Percentiles rank a stretch among this genome's conserved stretches.
Evolutionary conservation across 1,140 invertebrate genomes (phyloP).

Genomic region (Aphis craccivora): DNA sequence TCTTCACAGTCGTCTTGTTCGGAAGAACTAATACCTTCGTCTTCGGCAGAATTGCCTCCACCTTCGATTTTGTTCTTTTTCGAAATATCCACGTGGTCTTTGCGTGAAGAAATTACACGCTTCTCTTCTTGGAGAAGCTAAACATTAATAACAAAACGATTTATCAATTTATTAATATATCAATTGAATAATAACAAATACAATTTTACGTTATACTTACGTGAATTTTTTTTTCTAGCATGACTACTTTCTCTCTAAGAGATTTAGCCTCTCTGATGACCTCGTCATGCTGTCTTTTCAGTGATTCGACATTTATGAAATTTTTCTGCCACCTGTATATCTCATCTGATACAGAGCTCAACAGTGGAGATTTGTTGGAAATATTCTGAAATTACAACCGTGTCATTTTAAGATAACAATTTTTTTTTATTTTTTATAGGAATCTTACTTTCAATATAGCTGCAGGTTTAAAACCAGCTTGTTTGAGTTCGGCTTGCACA

Average conservation of each 20-base stretch:
- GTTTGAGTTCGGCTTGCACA: slow-evolving; percentile 86
- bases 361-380: slow-evolving; percentile 49
- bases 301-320: slow-evolving; percentile 75
- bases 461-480: slow-evolving; percentile 80
- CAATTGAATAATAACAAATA: too few species aligned
- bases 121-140: slow-evolving; percentile 47
- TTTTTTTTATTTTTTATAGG: background rate
- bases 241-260: slow-evolving; percentile 70
- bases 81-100: background rate
- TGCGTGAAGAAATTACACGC: slow-evolving; percentile 41
- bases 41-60: slow-evolving; percentile 73
- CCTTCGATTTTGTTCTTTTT: slow-evolving; percentile 52
- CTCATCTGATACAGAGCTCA: slow-evolving; percentile 71
- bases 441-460: slow-evolving; percentile 73
- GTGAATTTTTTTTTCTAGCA: slow-evolving; percentile 76
- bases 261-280: slow-evolving; percentile 69
- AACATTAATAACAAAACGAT: background rate
- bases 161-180: background rate
- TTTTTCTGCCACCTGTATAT: slow-evolving; percentile 75
- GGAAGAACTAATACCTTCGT: slow-evolving; percentile 85
- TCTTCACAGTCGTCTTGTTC: slow-evolving; percentile 63
- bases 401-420: background rate
- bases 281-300: slow-evolving; percentile 69
- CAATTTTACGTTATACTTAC: slow-evolving; percentile 63
- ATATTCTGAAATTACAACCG: slow-evolving; percentile 6